These are phyloP conservation scores for Eugnorisma glareosa DNA, from an alignment of 2,888 invertebrate genomes.

Conservation along the genomic window DNA sequence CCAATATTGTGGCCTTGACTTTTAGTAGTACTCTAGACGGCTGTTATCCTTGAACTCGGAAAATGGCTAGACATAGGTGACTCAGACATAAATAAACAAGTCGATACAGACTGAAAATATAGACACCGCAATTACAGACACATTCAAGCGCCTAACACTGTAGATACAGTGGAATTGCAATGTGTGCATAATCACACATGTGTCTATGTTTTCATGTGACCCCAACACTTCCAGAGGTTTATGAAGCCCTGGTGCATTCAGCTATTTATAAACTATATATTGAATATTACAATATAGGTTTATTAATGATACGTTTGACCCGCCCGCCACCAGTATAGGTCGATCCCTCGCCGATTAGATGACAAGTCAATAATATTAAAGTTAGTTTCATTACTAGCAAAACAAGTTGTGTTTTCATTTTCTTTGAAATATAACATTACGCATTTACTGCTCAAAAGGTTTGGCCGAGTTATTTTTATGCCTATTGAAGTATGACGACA, in stretches of 20 bases:
- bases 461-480: neutral
- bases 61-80: neutral
- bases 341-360: neutral
- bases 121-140: neutral
- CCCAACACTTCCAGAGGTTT: neutral
- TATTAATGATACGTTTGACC: neutral
- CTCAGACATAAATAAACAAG: neutral
- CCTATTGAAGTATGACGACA: too few species aligned
- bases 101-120: neutral
- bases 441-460: neutral
- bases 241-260: constrained; percentile 28
- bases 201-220: neutral
- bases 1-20: neutral
- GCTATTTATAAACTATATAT: constrained; percentile 11
- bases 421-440: neutral
- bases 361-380: neutral
- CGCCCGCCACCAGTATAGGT: neutral
- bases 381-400: neutral
- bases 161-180: neutral
- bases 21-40: too few species aligned
- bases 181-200: too few species aligned
- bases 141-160: neutral
- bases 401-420: neutral
- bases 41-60: neutral
- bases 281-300: neutral